These are phyloP conservation scores for Zaprionus capensis DNA, from an alignment of 1,140 invertebrate genomes.

Conservation along the genomic window DNA sequence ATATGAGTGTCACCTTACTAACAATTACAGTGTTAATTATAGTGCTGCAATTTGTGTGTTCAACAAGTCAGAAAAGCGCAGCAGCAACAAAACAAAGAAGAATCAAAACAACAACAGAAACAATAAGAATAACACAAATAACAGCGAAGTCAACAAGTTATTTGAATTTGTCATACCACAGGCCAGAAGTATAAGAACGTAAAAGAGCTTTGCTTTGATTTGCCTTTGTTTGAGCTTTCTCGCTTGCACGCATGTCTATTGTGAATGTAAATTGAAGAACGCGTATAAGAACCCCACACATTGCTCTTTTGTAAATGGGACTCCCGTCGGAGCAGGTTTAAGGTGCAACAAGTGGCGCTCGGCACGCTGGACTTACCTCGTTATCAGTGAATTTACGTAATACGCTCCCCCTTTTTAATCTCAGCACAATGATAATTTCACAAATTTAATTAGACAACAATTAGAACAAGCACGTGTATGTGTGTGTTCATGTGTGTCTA, in stretches of 20 bases:
- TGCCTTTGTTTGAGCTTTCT: neutral
- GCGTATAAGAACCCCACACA: neutral
- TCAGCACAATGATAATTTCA: conserved; percentile 19
- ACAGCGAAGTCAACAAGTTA: too few relatives aligned
- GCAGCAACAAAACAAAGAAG: too few relatives aligned
- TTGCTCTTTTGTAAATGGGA: conserved; percentile 5
- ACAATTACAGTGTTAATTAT: too few relatives aligned
- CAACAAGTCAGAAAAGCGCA: too few relatives aligned
- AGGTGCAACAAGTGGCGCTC: conserved; percentile 23
- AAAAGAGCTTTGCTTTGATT: neutral
- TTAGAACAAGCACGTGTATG: conserved; percentile 19
- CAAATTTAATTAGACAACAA: conserved; percentile 43
- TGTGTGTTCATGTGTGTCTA: conserved; percentile 2
- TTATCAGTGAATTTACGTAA: conserved; percentile 5
- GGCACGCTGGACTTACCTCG: neutral
- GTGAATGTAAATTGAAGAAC: neutral
- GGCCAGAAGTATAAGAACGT: too few relatives aligned
- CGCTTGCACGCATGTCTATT: neutral
- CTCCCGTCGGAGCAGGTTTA: neutral
- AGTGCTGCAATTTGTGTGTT: too few relatives aligned
- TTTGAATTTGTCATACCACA: too few relatives aligned
- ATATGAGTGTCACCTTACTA: too few relatives aligned
- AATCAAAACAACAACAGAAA: too few relatives aligned
- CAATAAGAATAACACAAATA: too few relatives aligned
- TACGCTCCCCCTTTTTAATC: conserved; percentile 5